A percentile compares a stretch with the other conserved stretches of the same genome.
phyloP scores from a whole-genome alignment of 2,888 invertebrate genomes.

The Drosophila merina region DNA sequence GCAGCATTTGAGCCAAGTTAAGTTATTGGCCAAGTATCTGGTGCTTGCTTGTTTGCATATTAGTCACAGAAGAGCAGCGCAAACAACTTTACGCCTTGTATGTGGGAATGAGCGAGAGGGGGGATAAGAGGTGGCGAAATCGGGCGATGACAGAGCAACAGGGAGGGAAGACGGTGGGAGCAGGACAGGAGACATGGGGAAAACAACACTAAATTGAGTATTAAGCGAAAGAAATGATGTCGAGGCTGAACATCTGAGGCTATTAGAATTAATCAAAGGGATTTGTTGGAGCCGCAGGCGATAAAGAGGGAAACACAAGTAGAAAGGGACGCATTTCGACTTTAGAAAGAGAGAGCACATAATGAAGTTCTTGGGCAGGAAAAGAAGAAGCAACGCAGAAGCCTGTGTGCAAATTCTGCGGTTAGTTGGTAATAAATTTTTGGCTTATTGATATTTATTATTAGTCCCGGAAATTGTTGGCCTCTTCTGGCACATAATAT shows the following conservation, averaged over 20 bases:
- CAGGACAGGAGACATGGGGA: conserved; percentile 3
- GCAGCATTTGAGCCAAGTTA: conserved; percentile 72
- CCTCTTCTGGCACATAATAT: conserved; percentile 63
- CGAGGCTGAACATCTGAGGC: conserved; percentile 72
- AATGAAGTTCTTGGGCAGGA: conserved; percentile 20
- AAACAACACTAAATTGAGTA: conserved; percentile 75
- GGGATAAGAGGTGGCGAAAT: background rate
- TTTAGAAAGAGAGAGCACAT: conserved; percentile 1
- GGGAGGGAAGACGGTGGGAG: background rate
- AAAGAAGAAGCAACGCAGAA: conserved; percentile 18
- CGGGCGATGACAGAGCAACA: background rate
- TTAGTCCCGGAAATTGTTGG: conserved; percentile 68
- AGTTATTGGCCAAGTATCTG: conserved; percentile 70
- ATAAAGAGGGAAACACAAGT: conserved; percentile 26
- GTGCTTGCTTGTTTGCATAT: conserved; percentile 76
- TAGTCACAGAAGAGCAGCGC: conserved; percentile 64
- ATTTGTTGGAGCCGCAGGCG: conserved; percentile 69
- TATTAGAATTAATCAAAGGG: conserved; percentile 80
- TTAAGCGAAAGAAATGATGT: conserved; percentile 77
- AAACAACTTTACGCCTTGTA: conserved; percentile 46
- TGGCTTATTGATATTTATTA: conserved; percentile 78
- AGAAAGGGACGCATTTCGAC: conserved; percentile 1
- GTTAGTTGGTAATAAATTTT: conserved; percentile 70
- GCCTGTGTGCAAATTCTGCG: conserved; percentile 60
- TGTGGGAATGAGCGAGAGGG: background rate